phyloP scores from a whole-genome alignment of 2,113 vertebrate genomes.

The Scortum barcoo region DNA sequence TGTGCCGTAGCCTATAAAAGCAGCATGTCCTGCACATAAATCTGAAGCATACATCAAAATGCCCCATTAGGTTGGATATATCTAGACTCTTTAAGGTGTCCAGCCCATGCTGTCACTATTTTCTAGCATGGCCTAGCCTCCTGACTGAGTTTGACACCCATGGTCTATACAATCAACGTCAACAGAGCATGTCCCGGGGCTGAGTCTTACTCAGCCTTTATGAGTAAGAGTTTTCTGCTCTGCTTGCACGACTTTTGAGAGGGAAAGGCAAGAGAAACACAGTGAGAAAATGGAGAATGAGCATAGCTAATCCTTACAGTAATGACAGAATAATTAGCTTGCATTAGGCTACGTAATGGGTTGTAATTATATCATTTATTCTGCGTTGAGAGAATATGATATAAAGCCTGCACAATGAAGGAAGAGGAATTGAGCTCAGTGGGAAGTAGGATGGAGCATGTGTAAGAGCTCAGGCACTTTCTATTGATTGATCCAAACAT shows the following conservation, averaged over 20 bases:
- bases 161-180: constrained; percentile 77
- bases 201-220: constrained; percentile 77
- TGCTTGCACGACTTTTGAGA: constrained; percentile 64
- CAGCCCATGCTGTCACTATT: constrained; percentile 59
- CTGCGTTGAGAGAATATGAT: constrained; percentile 77
- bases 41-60: constrained; percentile 64
- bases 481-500: constrained; percentile 85
- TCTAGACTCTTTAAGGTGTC: constrained; percentile 52
- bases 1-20: constrained; percentile 59
- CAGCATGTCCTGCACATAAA: constrained; percentile 55
- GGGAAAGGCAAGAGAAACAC: constrained; percentile 60
- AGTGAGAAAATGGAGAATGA: constrained; percentile 70
- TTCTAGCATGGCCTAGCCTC: constrained; percentile 37
- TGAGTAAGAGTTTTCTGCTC: constrained; percentile 73
- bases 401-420: constrained; percentile 75
- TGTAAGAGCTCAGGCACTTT: constrained; percentile 78
- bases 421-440: constrained; percentile 75
- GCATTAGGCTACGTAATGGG: constrained; percentile 81
- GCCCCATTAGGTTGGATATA: constrained; percentile 57
- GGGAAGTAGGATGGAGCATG: constrained; percentile 79
- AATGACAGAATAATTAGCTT: constrained; percentile 84
- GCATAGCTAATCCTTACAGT: constrained; percentile 82
- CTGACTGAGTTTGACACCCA: constrained; percentile 75
- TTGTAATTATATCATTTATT: constrained; percentile 82
- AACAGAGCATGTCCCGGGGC: constrained; percentile 69